A percentile compares a stretch with the other conserved stretches of the same genome.
These are phyloP conservation scores for Procambarus virginalis DNA, from an alignment of 1,140 invertebrate species.

Conservation along the genomic window DNA sequence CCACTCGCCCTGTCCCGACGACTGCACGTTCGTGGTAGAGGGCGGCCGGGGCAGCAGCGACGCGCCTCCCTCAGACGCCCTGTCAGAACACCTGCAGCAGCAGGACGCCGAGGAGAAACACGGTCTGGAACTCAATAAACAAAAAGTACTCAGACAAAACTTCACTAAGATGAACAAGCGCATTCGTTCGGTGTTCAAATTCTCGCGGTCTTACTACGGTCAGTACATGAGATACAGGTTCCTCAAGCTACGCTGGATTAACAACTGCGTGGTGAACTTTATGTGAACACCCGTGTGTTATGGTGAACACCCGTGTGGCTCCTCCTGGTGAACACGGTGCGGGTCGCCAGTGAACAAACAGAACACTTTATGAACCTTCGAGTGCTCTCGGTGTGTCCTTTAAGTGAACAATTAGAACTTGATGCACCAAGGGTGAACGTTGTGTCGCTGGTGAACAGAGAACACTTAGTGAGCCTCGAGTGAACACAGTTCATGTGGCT, in stretches of 20 bases:
- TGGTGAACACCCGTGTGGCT: no score
- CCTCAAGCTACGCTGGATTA: constrained; percentile 66
- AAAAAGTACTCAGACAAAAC: constrained; percentile 29
- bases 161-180: constrained; percentile 55
- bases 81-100: neutral
- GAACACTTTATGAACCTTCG: no score
- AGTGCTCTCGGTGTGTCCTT: no score
- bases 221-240: constrained; percentile 64
- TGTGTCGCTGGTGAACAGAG: no score
- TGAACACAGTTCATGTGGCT: no score
- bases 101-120: neutral
- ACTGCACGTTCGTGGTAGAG: neutral
- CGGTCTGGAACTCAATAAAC: constrained; percentile 20
- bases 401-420: no score
- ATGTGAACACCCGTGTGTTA: constrained; percentile 53
- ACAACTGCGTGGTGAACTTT: constrained; percentile 64
- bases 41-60: no score
- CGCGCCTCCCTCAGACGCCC: neutral
- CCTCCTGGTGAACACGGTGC: no score
- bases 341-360: no score
- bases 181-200: constrained; percentile 55
- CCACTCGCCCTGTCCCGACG: neutral
- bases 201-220: constrained; percentile 61
- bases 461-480: no score
- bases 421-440: no score